phyloP scores from a whole-genome alignment of 2,888 invertebrate genomes.

The Leucophenga maculata region DNA sequence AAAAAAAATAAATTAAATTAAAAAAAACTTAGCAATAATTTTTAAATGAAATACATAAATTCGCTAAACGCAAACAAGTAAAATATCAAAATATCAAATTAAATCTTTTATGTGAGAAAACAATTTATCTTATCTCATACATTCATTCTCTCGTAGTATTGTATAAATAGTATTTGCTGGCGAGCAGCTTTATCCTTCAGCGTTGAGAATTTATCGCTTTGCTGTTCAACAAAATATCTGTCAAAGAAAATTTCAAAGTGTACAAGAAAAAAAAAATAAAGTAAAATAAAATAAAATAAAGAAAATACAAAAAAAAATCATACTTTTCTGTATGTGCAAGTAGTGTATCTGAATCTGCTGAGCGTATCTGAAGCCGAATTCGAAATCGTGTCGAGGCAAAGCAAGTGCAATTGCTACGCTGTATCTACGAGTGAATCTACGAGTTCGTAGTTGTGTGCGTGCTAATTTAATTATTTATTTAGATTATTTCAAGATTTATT shows the following conservation, averaged over 20 bases:
- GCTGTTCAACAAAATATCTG: conserved; percentile 28
- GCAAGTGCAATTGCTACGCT: neutral
- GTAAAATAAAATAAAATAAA: conserved; percentile 33
- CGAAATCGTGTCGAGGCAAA: neutral
- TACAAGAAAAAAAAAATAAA: conserved; percentile 11
- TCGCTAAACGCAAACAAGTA: too few relatives aligned
- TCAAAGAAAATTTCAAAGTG: conserved; percentile 37
- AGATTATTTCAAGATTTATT: conserved; percentile 17
- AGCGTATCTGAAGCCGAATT: neutral
- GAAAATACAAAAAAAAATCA: conserved; percentile 43
- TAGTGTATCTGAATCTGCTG: neutral
- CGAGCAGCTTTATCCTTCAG: conserved; percentile 4
- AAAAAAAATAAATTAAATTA: neutral
- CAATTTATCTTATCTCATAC: conserved; percentile 19
- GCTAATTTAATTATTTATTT: conserved; percentile 14
- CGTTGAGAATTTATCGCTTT: conserved; percentile 21
- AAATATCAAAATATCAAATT: conserved; percentile 13
- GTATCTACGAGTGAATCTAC: neutral
- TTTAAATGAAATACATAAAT: conserved; percentile 6
- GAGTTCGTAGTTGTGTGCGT: conserved; percentile 44
- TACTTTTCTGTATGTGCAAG: neutral
- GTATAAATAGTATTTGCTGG: neutral
- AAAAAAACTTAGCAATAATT: neutral
- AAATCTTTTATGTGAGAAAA: conserved; percentile 19
- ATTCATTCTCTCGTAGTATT: neutral